phyloP scores from a whole-genome alignment of 2,888 invertebrate species.

The Thumatha senex region DNA sequence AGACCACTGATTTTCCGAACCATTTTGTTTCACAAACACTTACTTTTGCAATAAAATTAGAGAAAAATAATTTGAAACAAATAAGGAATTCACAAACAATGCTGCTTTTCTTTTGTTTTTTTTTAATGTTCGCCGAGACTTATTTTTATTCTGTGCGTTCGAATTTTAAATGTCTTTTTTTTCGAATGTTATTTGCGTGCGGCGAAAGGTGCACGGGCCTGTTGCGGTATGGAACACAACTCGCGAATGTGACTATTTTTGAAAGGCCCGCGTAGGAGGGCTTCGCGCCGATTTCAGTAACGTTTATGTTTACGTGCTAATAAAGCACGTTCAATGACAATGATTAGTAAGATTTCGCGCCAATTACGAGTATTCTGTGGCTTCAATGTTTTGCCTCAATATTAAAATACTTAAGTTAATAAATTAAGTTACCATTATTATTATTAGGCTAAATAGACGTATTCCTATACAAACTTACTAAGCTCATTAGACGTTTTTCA shows the following conservation, averaged over 20 bases:
- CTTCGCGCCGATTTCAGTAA: conserved; percentile 69
- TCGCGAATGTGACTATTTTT: conserved; percentile 72
- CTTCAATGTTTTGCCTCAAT: not conserved
- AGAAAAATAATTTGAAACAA: not conserved
- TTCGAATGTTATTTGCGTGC: conserved; percentile 42
- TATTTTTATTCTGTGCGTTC: conserved; percentile 14
- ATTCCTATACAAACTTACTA: too few relatives aligned
- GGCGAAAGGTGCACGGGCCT: conserved; percentile 72
- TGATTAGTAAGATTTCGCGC: not conserved
- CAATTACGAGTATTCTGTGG: not conserved
- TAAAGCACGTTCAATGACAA: conserved; percentile 32
- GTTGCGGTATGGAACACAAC: conserved; percentile 62
- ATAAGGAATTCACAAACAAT: too few relatives aligned
- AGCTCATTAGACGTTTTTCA: too few relatives aligned
- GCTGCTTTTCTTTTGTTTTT: not conserved
- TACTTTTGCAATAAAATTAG: conserved; percentile 1
- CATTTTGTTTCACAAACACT: conserved; percentile 48
- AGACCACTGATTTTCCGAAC: conserved; percentile 74
- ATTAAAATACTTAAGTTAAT: not conserved
- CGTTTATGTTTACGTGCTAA: conserved; percentile 73
- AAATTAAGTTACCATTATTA: not conserved
- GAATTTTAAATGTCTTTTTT: conserved; percentile 26
- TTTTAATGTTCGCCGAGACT: not conserved
- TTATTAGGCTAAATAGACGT: too few relatives aligned
- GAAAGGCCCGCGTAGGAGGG: conserved; percentile 83